Evolutionary conservation across 2,113 vertebrate genomes (phyloP).

Genomic region (Python bivittatus): DNA sequence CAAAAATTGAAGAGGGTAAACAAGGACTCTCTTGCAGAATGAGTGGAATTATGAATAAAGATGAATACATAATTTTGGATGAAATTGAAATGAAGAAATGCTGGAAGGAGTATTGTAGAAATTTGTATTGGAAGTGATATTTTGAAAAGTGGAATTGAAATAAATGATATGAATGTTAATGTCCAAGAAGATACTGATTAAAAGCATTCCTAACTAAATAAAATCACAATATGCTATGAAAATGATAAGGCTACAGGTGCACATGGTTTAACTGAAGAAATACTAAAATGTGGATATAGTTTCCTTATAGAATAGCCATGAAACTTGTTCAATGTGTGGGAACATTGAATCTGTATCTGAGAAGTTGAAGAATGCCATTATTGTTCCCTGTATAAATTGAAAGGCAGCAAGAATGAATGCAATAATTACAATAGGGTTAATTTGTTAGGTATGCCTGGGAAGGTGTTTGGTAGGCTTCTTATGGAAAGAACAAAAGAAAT

Average conservation of each 20-base stretch:
- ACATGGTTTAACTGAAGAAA: background rate
- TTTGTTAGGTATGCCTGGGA: background rate
- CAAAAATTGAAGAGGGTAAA: background rate
- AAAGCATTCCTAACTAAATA: background rate
- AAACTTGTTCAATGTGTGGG: background rate
- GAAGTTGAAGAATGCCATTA: background rate
- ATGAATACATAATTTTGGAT: background rate
- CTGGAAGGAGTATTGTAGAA: background rate
- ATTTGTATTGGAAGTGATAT: background rate
- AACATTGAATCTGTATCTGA: background rate
- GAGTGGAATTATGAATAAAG: background rate
- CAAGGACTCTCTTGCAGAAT: background rate
- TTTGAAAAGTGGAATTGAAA: background rate
- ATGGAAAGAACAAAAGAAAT: background rate
- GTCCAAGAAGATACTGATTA: background rate
- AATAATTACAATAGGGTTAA: background rate
- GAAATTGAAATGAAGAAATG: background rate
- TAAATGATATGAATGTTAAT: background rate
- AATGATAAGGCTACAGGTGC: background rate
- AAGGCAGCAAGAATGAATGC: background rate
- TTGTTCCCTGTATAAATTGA: background rate
- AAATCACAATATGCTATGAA: background rate
- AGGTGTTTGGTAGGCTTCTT: background rate
- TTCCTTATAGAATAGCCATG: background rate
- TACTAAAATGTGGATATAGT: background rate